A percentile compares a stretch with the other conserved stretches of the same genome.
These are phyloP conservation scores for Trichopria drosophilae DNA, from an alignment of 2,888 invertebrate species.

Conservation along the genomic window DNA sequence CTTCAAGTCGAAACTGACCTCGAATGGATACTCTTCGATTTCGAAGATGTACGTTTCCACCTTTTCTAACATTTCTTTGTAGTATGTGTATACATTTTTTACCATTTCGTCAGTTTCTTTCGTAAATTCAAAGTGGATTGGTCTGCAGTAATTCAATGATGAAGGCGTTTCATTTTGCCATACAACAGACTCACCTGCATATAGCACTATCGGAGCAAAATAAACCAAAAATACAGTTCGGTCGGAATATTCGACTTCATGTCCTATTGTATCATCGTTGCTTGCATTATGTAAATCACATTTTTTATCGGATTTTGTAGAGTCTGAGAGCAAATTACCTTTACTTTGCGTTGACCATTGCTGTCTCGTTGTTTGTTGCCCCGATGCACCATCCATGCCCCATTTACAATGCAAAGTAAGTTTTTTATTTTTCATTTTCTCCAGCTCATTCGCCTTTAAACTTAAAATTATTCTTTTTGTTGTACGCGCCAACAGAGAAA, in stretches of 20 bases:
- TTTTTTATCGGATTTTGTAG: neutral
- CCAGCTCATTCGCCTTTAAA: neutral
- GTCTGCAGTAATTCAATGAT: conserved; percentile 14
- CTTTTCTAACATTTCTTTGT: conserved; percentile 8
- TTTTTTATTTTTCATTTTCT: conserved; percentile 1
- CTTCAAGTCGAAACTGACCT: too few relatives aligned
- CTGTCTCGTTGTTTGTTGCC: conserved; percentile 14
- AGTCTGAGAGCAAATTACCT: neutral
- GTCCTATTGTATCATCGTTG: neutral
- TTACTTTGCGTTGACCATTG: too few relatives aligned
- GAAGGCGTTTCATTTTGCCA: conserved; percentile 22
- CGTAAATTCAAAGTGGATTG: conserved; percentile 18
- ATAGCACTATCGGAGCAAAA: conserved; percentile 8
- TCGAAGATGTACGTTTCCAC: conserved; percentile 1
- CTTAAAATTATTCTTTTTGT: neutral
- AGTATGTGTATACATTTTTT: conserved; percentile 11
- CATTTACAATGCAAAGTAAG: conserved; percentile 10
- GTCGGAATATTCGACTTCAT: conserved; percentile 4
- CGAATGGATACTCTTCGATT: neutral
- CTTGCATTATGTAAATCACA: too few relatives aligned
- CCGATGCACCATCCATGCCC: conserved; percentile 18
- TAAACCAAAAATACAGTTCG: conserved; percentile 5
- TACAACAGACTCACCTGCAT: conserved; percentile 5
- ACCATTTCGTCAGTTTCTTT: conserved; percentile 15
- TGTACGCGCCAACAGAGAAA: conserved; percentile 3